phyloP scores from a whole-genome alignment of 2,797 vertebrate species.

The Myotis planiceps region DNA sequence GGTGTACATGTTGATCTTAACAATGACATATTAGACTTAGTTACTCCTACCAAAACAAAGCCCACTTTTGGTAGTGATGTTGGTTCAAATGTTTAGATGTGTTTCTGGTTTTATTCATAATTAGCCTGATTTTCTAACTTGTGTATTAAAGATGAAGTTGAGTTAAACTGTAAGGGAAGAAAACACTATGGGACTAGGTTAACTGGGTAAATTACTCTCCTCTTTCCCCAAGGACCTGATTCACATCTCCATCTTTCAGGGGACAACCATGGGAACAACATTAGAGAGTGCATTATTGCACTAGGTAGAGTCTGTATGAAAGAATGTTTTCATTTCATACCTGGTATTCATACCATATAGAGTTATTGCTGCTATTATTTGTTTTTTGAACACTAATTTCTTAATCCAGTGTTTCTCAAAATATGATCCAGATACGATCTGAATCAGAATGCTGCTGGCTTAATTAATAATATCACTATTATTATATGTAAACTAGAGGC shows the following conservation, averaged over 20 bases:
- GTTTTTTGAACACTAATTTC: not conserved
- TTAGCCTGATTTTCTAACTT: not conserved
- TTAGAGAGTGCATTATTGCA: not conserved
- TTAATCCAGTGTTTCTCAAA: not conserved
- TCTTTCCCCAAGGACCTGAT: not conserved
- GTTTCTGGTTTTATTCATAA: conserved; percentile 27
- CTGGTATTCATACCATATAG: not conserved
- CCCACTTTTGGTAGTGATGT: not conserved
- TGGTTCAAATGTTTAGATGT: not conserved
- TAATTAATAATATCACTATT: not conserved
- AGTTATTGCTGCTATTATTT: not conserved
- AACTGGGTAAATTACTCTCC: not conserved
- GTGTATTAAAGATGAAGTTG: not conserved
- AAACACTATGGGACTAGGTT: not conserved
- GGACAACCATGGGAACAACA: not conserved
- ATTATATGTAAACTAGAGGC: not conserved
- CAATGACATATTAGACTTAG: not conserved
- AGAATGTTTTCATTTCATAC: not conserved
- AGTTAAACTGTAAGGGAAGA: not conserved
- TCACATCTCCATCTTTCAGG: not conserved
- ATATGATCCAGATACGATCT: not conserved
- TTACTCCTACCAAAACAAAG: not conserved
- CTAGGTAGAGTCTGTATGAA: not conserved
- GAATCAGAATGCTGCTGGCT: not conserved
- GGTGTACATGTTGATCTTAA: not conserved